Evolutionary conservation across 2,797 vertebrate genomes (phyloP).

Genomic region (Macropus fuliginosus): DNA sequence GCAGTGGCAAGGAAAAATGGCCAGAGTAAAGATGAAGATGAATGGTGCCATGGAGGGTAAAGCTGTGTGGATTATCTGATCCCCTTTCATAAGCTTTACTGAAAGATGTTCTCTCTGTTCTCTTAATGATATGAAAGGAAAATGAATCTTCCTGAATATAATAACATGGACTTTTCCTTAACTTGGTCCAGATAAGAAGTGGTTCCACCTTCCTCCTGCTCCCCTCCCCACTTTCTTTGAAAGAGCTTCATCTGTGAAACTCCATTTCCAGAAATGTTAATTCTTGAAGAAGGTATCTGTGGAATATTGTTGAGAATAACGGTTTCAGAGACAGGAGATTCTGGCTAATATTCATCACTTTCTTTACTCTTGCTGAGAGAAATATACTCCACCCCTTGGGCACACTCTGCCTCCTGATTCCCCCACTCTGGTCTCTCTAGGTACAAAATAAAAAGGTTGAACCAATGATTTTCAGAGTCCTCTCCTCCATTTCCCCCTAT

Average conservation of each 20-base stretch:
- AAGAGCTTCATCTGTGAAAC: not conserved
- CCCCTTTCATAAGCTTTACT: not conserved
- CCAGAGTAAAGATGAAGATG: not conserved
- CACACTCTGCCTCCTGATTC: not conserved
- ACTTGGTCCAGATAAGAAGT: not conserved
- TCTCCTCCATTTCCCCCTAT: not conserved
- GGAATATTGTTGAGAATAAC: not conserved
- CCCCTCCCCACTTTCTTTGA: not conserved
- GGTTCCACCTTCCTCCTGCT: not conserved
- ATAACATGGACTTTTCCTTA: not conserved
- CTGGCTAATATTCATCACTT: not conserved
- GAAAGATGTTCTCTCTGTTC: not conserved
- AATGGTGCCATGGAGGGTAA: not conserved
- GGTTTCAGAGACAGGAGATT: not conserved
- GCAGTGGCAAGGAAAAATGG: not conserved
- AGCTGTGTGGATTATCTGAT: not conserved
- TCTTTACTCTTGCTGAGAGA: not conserved
- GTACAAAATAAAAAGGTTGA: not conserved
- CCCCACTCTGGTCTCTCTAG: not conserved
- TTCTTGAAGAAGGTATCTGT: not conserved
- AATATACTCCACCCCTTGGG: not conserved
- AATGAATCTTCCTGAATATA: not conserved
- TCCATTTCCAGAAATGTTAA: not conserved
- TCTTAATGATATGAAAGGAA: not conserved
- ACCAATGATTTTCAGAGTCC: not conserved